Percentiles rank a stretch among this genome's conserved stretches.
Evolutionary conservation across 37 sponge, comb jelly and placozoan species (phyloP).

Genomic region (Chondrilla cf. caribensis): DNA sequence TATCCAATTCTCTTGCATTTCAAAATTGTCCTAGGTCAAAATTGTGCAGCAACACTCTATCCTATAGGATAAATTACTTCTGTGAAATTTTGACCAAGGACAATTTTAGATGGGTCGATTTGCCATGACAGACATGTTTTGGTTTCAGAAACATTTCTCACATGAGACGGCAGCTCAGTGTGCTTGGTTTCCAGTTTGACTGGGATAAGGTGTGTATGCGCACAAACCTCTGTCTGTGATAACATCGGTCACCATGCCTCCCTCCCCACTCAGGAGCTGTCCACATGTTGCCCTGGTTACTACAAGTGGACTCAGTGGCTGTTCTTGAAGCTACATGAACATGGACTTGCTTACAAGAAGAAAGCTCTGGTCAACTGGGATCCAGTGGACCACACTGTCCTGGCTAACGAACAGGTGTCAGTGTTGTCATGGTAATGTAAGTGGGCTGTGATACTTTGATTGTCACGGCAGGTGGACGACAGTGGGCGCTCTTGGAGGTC

Average conservation of each 20-base stretch:
- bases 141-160: conserved; percentile 52
- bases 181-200: conserved; percentile 79
- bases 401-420: conserved; percentile 85
- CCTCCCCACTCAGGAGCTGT: conserved; percentile 55
- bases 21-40: no score
- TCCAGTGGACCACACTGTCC: conserved; percentile 86
- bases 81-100: no score
- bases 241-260: not conserved
- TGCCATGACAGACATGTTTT: not conserved
- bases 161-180: conserved; percentile 66
- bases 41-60: no score
- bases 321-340: conserved; percentile 73
- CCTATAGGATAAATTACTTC: no score
- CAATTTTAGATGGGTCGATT: not conserved
- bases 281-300: conserved; percentile 75
- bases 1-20: no score
- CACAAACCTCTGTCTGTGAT: not conserved
- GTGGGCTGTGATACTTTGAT: not conserved
- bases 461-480: conserved; percentile 50
- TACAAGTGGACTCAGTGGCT: conserved; percentile 93
- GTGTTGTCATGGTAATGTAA: not conserved
- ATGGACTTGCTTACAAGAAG: conserved; percentile 77
- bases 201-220: conserved; percentile 64
- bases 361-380: conserved; percentile 89
- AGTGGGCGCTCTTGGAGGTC: conserved; percentile 82